Base-by-base conservation (phyloP, 2,888 invertebrate species). In the Antitype chi region DNA sequence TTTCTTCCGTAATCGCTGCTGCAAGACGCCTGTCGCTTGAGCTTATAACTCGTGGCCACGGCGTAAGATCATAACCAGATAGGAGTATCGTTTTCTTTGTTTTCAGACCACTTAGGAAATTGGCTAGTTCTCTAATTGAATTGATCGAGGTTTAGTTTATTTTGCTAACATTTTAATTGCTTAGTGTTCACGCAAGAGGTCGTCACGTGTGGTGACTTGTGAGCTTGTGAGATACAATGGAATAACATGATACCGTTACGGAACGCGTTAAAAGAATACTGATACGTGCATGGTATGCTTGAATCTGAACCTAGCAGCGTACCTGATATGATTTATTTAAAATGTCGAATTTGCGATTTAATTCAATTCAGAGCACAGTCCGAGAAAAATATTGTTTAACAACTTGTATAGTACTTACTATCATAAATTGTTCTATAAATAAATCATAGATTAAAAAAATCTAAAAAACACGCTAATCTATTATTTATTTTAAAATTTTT, bases 81-180 rank as follows among this genome's bases (percentile, higher is more conserved):
- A 72, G 20, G 15, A 43, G 53, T 74, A 82, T 75, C 71, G 70
- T 38, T 59, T 74, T 38, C 74, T 73, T 78, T 63, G 67, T 86
- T 72, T 77, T 70, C 72, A 64, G 74, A 67, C 74, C 86, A 87
- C 86, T 87, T 86, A 80, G 80, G 52, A 75, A 84, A 87, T 87
- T 86, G 82, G 62, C 75, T 70, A 71, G 64, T 72, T 71, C 64
- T 69, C 49, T 83, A 86, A 87, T 85, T 85, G 75, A 80, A 87
- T 86, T 86, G 83, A 74, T 82, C 43, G 47, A 64, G 57, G 38
- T 78, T 63, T 55, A n/a, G 38, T 72, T 67, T 62, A 32, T 77
- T 57, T 70, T 62, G 28, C n/a, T 64, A 28, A 38, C 60, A 47
- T 80, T 81, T 77, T 66, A 67, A 70, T 70, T 49, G 59, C 23